Evolutionary conservation across 1,140 invertebrate species (phyloP), one percentile per base, ranked within the genome.

Genomic region (Penaeus indicus): DNA sequence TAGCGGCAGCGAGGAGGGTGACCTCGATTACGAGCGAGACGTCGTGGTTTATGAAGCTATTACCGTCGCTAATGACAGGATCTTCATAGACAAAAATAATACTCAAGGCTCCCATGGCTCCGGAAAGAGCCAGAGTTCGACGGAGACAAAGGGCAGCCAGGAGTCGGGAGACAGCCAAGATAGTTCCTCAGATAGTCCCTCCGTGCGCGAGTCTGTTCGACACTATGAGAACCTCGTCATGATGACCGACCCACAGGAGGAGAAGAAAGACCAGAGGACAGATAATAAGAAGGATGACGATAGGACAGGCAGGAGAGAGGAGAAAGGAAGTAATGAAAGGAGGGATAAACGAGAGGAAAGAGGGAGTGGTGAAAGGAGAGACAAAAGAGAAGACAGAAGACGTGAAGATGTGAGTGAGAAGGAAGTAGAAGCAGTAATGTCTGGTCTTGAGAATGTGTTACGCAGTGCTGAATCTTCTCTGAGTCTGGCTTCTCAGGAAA

Each of bases 341-440:
- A 60, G 54, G 27, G 84, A 81, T 38, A 86, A 61, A 72, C 63
- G 38, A 42, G 61, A 83, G 78, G 61, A 83, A 10, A 60, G 60
- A n/a, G 75, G 60, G 38, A 38, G 42, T 61, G 38, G 67, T 63
- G 60, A 62, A 69, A 63, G 25, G 60, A 60, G 78, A n/a, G 32
- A 32, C 0, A 54, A 72, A 38, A 32, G 21, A 67, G 21, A 54
- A 27, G 72, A 69, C 13, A 84, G 64, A 63, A 60, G 16, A 60
- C 92, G 93, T 10, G 94, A 95, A 82, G 95, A 96, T 78, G 96
- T 96, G 91, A 96, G 96, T 79, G 96, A 97, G 93, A 96, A 96
- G 0, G 97, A 96, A 22, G 97, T 97, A 80, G 96, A 97, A 90
- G 96, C 97, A 93, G 96, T 97, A 0, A 97, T 97, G 91, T 96